phyloP scores from a whole-genome alignment of 1,140 invertebrate genomes.

The Temnothorax nylanderi region DNA sequence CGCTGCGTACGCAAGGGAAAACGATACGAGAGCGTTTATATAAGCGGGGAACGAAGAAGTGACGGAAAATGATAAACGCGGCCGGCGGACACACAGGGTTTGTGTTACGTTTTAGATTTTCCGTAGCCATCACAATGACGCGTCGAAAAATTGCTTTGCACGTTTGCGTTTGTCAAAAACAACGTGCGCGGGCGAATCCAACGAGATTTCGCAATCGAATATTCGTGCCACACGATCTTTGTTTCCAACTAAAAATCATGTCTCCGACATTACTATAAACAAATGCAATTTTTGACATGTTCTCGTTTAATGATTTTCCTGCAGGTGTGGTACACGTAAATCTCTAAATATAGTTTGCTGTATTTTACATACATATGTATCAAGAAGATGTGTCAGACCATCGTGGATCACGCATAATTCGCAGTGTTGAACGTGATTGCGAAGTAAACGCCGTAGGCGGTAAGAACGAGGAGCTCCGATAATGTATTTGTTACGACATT shows the following conservation, averaged over 20 bases:
- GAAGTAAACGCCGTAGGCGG: not conserved
- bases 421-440: not conserved
- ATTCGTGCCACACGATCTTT: not conserved
- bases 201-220: conserved; percentile 20
- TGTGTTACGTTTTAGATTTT: conserved; percentile 31
- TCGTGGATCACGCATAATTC: not conserved
- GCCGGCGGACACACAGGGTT: not conserved
- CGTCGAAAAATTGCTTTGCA: conserved; percentile 12
- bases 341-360: not conserved
- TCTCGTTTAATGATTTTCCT: not conserved
- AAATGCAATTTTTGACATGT: conserved; percentile 15
- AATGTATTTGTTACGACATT: conserved; percentile 36
- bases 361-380: not conserved
- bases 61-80: conserved; percentile 40
- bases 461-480: not conserved
- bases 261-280: not conserved
- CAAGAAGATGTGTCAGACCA: not conserved
- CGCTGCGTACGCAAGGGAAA: not conserved
- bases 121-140: conserved; percentile 11
- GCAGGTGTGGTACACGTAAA: not conserved
- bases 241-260: conserved; percentile 8
- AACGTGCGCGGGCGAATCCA: not conserved
- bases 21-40: not conserved
- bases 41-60: conserved; percentile 22
- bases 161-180: conserved; percentile 20